Percentiles rank a stretch among this genome's conserved stretches.
These are phyloP conservation scores for Patella pellucida DNA, from an alignment of 2,888 invertebrate species.

Conservation along the genomic window DNA sequence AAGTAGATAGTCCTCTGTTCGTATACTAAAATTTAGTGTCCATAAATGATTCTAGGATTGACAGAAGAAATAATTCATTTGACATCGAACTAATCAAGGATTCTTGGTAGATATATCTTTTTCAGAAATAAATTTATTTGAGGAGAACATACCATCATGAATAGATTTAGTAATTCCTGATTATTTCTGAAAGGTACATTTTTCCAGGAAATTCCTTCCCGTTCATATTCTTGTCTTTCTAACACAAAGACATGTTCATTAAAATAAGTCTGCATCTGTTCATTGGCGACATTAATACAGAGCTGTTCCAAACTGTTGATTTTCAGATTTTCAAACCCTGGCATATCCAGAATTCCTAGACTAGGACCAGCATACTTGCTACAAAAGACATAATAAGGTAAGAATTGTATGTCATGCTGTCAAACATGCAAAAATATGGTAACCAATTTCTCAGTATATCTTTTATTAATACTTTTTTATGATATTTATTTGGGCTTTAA, in stretches of 20 bases:
- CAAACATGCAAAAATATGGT: not conserved
- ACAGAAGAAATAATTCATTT: too few relatives aligned
- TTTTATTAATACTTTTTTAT: too few relatives aligned
- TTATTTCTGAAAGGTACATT: constrained; percentile 60
- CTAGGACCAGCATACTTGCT: constrained; percentile 20
- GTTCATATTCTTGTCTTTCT: constrained; percentile 60
- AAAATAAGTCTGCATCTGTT: constrained; percentile 67
- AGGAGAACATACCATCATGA: constrained; percentile 51
- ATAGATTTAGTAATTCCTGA: constrained; percentile 54
- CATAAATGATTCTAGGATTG: too few relatives aligned
- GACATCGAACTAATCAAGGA: too few relatives aligned
- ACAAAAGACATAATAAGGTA: not conserved
- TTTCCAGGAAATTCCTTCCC: constrained; percentile 59
- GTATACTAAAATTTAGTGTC: too few relatives aligned
- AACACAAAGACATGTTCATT: constrained; percentile 65
- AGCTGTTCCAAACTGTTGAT: constrained; percentile 65
- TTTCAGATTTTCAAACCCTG: constrained; percentile 66
- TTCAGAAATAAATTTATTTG: not conserved
- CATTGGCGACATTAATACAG: constrained; percentile 69
- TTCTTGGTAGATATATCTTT: too few relatives aligned
- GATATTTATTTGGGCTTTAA: too few relatives aligned
- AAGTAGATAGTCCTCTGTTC: too few relatives aligned
- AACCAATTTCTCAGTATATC: too few relatives aligned
- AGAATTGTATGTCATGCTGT: not conserved
- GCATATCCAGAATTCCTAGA: constrained; percentile 65